A percentile compares a stretch with the other conserved stretches of the same genome.
phyloP scores from a whole-genome alignment of 2,888 invertebrate genomes.

The Ramazzottius varieornatus region DNA sequence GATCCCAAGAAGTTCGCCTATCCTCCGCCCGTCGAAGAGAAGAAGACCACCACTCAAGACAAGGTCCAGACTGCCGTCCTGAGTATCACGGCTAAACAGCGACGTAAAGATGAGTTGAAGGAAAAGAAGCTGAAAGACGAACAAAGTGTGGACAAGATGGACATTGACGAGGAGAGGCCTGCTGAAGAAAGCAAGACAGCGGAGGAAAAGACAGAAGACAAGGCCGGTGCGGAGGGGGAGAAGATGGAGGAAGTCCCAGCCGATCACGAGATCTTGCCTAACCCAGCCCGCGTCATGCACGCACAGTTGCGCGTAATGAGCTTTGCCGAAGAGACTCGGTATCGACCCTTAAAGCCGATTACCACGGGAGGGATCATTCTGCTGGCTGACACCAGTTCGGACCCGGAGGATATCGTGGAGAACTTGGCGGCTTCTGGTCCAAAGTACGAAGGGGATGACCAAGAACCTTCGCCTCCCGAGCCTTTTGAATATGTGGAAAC shows the following conservation, averaged over 20 bases:
- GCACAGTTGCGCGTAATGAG: constrained; percentile 35
- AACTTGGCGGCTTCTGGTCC: constrained; percentile 43
- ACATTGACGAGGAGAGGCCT: constrained; percentile 28
- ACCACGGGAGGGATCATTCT: constrained; percentile 86
- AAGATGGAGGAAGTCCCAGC: constrained; percentile 46
- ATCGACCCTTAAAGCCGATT: constrained; percentile 19
- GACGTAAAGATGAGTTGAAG: constrained; percentile 50
- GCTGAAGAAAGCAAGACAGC: constrained; percentile 6
- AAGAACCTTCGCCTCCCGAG: constrained; percentile 87
- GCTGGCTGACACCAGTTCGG: constrained; percentile 55
- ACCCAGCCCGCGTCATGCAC: constrained; percentile 78
- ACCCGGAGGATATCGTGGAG: constrained; percentile 61
- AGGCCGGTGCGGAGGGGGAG: constrained; percentile 25
- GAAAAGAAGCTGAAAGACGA: constrained; percentile 23
- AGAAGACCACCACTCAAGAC: constrained; percentile 88
- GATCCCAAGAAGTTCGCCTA: constrained; percentile 86
- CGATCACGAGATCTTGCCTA: constrained; percentile 46
- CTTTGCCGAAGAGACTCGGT: not conserved
- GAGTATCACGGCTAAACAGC: constrained; percentile 73
- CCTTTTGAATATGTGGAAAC: constrained; percentile 83
- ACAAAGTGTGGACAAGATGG: constrained; percentile 40
- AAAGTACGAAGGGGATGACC: constrained; percentile 48
- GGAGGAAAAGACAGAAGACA: constrained; percentile 14
- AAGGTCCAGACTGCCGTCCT: constrained; percentile 91
- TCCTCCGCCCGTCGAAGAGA: constrained; percentile 83